phyloP scores from a whole-genome alignment of 2,113 vertebrate genomes.

The Grallaria varia region DNA sequence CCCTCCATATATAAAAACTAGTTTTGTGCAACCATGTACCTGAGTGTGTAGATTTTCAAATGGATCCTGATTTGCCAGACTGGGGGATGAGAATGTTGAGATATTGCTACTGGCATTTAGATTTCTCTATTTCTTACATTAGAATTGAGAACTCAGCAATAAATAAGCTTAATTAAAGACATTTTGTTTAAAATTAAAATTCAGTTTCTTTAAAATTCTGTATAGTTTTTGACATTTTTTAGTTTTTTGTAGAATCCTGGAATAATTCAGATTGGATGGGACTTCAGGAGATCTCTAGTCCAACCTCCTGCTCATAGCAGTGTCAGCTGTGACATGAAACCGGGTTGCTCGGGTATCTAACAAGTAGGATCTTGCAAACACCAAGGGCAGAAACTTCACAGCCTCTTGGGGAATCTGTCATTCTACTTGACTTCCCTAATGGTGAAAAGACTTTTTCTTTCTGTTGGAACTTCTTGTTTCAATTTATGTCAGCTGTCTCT shows the following conservation, averaged over 20 bases:
- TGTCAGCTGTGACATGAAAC: neutral
- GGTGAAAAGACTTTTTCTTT: neutral
- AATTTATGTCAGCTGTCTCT: neutral
- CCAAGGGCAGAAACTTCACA: neutral
- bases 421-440: neutral
- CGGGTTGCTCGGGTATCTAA: neutral
- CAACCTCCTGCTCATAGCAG: neutral
- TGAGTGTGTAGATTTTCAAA: neutral
- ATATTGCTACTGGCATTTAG: neutral
- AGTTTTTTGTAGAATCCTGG: neutral
- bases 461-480: neutral
- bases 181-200: neutral
- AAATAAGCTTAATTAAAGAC: neutral
- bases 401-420: neutral
- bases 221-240: fast-evolving
- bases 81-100: neutral
- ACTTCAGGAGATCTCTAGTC: neutral
- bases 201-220: neutral
- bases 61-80: neutral
- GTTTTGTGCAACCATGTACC: neutral
- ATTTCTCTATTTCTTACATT: neutral
- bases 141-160: neutral
- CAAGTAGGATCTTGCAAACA: neutral
- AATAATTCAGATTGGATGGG: neutral
- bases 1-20: neutral